Conservation (phyloP, 2,113 vertebrate genomes). For the Bucco capensis region DNA sequence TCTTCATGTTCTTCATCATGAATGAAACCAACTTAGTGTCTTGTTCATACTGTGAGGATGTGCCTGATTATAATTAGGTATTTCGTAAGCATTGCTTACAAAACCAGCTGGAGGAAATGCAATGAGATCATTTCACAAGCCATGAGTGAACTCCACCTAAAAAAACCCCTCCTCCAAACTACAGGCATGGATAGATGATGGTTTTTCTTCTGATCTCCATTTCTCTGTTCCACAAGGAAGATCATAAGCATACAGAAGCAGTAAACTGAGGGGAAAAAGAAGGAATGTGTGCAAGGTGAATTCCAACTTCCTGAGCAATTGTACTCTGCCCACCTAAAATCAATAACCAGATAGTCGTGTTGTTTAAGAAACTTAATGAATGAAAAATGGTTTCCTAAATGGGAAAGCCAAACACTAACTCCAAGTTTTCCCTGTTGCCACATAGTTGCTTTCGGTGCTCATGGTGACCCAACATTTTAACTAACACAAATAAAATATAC, state of each 20-base stretch:
- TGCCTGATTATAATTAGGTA: background rate
- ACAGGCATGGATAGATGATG: background rate
- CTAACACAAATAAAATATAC: background rate
- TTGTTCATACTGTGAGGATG: background rate
- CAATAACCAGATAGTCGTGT: background rate
- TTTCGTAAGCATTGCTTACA: background rate
- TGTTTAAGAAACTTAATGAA: background rate
- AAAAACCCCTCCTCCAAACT: background rate
- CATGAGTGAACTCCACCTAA: background rate
- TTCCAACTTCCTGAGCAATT: background rate
- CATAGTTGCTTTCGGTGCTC: background rate
- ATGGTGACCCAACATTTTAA: background rate
- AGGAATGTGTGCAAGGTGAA: background rate
- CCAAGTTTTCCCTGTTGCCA: background rate
- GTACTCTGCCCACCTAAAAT: background rate
- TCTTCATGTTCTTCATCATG: background rate
- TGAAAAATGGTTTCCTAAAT: background rate
- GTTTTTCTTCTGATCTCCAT: background rate
- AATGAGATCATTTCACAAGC: background rate
- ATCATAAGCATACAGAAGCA: background rate
- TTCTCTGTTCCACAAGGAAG: background rate
- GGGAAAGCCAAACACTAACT: background rate
- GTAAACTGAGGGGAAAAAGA: background rate
- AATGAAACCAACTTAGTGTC: background rate
- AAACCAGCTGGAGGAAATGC: background rate